Evolutionary conservation across 2,113 vertebrate genomes (phyloP).

Genomic region (Scatophagus argus): DNA sequence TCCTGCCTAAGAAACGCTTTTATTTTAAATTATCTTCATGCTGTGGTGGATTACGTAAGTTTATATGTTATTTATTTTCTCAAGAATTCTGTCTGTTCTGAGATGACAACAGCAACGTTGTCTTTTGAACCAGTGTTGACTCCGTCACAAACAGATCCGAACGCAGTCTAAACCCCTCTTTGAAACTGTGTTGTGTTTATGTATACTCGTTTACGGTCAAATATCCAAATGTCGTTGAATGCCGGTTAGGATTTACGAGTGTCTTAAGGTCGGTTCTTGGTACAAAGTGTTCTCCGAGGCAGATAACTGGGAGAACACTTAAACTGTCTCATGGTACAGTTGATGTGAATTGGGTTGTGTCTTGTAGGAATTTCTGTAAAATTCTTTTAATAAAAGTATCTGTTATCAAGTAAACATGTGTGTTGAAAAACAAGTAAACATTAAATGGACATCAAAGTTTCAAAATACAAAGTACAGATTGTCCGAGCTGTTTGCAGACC

Average conservation of each 20-base stretch:
- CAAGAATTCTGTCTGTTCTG: neutral
- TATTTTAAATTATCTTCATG: neutral
- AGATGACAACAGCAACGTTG: neutral
- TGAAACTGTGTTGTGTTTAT: neutral
- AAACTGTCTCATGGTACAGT: neutral
- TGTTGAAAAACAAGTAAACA: neutral
- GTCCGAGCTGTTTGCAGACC: neutral
- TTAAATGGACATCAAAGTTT: neutral
- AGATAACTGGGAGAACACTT: too few relatives aligned
- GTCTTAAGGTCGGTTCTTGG: neutral
- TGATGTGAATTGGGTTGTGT: neutral
- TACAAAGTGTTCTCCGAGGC: neutral
- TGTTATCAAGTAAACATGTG: neutral
- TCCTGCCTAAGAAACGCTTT: neutral
- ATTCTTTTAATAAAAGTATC: neutral
- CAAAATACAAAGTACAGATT: neutral
- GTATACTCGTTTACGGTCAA: neutral
- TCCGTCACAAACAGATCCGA: neutral
- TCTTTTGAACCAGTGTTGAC: neutral
- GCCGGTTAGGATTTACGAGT: neutral
- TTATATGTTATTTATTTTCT: neutral
- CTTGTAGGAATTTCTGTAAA: neutral
- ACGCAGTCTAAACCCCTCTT: neutral
- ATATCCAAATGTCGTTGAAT: neutral
- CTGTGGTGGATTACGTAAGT: neutral